Conservation (phyloP, 1,140 invertebrate species). For the Forficula auricularia region DNA sequence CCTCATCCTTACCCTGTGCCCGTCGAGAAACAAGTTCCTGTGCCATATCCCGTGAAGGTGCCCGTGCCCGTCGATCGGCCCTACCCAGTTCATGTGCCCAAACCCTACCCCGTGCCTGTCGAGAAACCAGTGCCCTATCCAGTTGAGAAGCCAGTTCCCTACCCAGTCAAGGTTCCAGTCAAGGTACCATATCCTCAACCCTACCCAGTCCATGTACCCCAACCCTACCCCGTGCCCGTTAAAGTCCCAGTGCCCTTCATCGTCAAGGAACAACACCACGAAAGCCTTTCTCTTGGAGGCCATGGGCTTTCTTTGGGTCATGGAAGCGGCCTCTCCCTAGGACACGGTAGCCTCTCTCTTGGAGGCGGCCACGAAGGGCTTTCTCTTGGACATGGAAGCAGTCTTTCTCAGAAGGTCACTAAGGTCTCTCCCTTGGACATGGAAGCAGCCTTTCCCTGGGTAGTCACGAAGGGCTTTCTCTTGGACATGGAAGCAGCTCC, state of each 20-base stretch:
- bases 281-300: not conserved
- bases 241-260: not conserved
- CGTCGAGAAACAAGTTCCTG: not conserved
- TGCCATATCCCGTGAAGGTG: not conserved
- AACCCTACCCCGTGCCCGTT: not conserved
- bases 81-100: slow-evolving; percentile 7
- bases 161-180: slow-evolving; percentile 2
- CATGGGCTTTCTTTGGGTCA: no score
- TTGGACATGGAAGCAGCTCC: no score
- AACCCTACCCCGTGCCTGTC: not conserved
- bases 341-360: no score
- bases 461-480: no score
- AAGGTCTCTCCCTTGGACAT: no score
- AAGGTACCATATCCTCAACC: not conserved
- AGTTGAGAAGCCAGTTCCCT: slow-evolving; percentile 11
- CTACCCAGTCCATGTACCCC: not conserved
- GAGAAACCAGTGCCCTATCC: slow-evolving; percentile 10
- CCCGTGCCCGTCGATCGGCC: not conserved
- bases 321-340: no score
- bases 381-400: no score
- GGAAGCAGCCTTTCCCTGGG: no score
- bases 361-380: no score
- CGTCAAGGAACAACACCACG: not conserved
- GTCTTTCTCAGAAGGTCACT: no score
- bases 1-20: not conserved